Conservation (phyloP, 2,113 vertebrate species). For the Mixornis gularis region DNA sequence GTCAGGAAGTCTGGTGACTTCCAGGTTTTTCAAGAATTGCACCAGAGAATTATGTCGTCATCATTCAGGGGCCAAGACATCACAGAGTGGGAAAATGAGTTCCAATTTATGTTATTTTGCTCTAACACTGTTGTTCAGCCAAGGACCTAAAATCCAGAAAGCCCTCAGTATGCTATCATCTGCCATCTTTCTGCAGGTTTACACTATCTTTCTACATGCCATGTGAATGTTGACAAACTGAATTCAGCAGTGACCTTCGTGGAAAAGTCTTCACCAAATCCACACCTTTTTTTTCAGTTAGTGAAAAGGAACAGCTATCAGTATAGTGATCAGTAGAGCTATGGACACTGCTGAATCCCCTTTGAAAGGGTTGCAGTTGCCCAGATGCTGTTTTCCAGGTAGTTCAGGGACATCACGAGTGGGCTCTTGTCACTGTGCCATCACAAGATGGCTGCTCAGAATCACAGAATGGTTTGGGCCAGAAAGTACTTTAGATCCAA, state of each 20-base stretch:
- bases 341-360: neutral
- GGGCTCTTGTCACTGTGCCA: neutral
- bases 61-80: neutral
- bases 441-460: neutral
- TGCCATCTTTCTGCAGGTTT: neutral
- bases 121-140: neutral
- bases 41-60: neutral
- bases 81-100: neutral
- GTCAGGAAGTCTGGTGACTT: neutral
- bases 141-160: neutral
- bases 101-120: rapidly evolving
- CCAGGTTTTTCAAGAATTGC: neutral
- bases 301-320: neutral
- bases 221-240: neutral
- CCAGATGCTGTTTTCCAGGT: neutral
- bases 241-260: neutral
- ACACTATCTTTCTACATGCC: neutral
- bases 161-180: neutral
- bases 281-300: neutral
- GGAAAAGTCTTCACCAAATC: neutral
- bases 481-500: neutral
- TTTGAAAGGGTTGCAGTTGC: neutral
- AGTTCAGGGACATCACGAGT: rapidly evolving
- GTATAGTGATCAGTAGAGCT: neutral
- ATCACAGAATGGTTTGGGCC: neutral